Evolutionary conservation across 2,113 vertebrate genomes (phyloP).

Genomic region (Bos taurus): ARS-UCD2.0 NC_037329.1:23801001-23801500

Average conservation of each 20-base stretch:
- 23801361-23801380: neutral
- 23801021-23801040: neutral
- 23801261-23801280: neutral
- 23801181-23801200: neutral
- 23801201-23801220: neutral
- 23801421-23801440: neutral
- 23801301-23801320: neutral
- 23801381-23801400: neutral
- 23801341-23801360: neutral
- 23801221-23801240: neutral
- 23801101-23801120: neutral
- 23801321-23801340: neutral
- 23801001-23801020: neutral
- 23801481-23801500: conserved; percentile 16
- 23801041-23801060: neutral
- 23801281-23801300: neutral
- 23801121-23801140: neutral
- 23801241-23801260: neutral
- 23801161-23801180: neutral
- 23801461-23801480: neutral
- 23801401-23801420: conserved; percentile 18
- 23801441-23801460: neutral
- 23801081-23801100: neutral
- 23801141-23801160: neutral
- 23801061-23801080: neutral